These are phyloP conservation scores for Lucilia cuprina DNA, from an alignment of 1,140 invertebrate species.

Conservation along the genomic window DNA sequence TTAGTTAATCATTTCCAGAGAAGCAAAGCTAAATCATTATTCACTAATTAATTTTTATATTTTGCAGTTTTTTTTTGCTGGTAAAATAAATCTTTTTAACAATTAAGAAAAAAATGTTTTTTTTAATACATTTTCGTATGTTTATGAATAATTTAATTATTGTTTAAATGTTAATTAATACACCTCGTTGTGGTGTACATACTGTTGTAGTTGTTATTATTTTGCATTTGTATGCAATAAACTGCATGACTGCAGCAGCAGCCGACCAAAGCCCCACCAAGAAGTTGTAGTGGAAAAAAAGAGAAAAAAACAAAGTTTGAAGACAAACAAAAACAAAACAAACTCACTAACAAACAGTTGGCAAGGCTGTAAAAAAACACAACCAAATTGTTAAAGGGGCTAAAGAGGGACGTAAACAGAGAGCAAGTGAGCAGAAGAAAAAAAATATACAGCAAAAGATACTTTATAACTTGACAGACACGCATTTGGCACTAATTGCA, in stretches of 20 bases:
- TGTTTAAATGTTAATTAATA: constrained; percentile 63
- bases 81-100: not conserved
- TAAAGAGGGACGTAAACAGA: not conserved
- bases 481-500: constrained; percentile 60
- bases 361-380: not conserved
- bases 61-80: not conserved
- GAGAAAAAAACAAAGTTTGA: not conserved
- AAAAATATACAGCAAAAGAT: constrained; percentile 26
- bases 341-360: not conserved
- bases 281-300: not conserved
- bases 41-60: not conserved
- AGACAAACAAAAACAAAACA: not conserved
- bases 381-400: not conserved
- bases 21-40: not conserved
- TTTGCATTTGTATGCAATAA: constrained; percentile 45
- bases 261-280: not conserved
- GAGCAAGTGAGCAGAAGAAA: constrained; percentile 30
- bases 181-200: constrained; percentile 46
- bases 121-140: not conserved
- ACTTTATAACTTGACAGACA: constrained; percentile 58
- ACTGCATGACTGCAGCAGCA: constrained; percentile 35
- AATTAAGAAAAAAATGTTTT: not conserved
- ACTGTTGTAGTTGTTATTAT: constrained; percentile 16
- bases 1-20: not conserved
- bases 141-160: constrained; percentile 62